phyloP scores from a whole-genome alignment of 2,888 invertebrate genomes.

The Ferdinandea cuprea region DNA sequence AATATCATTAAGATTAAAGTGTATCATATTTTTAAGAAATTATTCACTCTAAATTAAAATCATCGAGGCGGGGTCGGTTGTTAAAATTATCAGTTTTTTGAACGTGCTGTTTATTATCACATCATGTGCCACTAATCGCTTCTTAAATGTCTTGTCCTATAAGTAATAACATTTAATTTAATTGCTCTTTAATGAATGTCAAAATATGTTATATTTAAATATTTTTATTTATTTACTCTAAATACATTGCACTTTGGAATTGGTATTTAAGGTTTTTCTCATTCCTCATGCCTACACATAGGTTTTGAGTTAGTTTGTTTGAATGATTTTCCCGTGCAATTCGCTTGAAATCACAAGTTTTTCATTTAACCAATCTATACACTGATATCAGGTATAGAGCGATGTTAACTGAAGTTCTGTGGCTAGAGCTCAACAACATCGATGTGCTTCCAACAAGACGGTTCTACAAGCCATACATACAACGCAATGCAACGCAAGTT shows the following conservation, averaged over 20 bases:
- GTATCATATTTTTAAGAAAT: constrained; percentile 15
- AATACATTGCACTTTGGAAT: background rate
- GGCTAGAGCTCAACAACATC: too few species aligned
- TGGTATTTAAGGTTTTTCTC: too few species aligned
- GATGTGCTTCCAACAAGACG: too few species aligned
- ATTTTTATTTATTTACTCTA: background rate
- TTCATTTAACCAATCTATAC: too few species aligned
- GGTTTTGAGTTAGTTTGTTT: too few species aligned
- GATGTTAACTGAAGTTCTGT: too few species aligned
- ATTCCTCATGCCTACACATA: too few species aligned
- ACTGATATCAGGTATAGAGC: too few species aligned
- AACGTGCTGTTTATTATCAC: constrained; percentile 34
- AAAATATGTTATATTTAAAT: background rate
- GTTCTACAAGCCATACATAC: too few species aligned
- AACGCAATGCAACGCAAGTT: too few species aligned
- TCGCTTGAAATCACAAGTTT: too few species aligned
- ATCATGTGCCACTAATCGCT: constrained; percentile 38
- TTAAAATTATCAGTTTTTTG: constrained; percentile 25
- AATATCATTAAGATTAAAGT: constrained; percentile 7
- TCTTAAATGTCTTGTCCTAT: constrained; percentile 40
- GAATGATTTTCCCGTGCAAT: too few species aligned
- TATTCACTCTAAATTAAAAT: background rate
- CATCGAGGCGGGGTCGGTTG: background rate
- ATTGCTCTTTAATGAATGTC: constrained; percentile 59
- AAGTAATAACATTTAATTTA: constrained; percentile 48